Percentiles rank a stretch among this genome's conserved stretches.
phyloP scores from a whole-genome alignment of 1,140 invertebrate species.

The Drosophila subpulchrella region DNA sequence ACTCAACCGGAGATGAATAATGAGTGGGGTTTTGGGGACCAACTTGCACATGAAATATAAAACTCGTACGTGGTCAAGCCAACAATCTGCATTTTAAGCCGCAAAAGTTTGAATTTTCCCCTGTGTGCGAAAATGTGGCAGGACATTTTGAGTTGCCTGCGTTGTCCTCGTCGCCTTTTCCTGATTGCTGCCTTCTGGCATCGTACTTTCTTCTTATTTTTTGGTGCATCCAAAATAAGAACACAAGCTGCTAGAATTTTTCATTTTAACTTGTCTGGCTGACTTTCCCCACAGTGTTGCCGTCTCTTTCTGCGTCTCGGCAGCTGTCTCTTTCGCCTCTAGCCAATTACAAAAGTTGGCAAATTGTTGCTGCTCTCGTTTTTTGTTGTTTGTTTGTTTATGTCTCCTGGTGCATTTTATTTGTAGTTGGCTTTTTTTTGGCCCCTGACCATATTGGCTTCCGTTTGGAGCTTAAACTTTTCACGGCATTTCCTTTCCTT shows the following conservation, averaged over 20 bases:
- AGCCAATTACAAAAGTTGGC: conserved; percentile 63
- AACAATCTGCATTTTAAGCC: conserved; percentile 55
- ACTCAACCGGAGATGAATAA: conserved; percentile 64
- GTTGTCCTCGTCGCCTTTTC: conserved; percentile 18
- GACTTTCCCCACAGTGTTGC: background rate
- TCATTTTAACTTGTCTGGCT: conserved; percentile 37
- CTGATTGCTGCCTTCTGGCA: conserved; percentile 40
- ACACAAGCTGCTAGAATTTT: conserved; percentile 48
- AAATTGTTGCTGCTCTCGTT: conserved; percentile 46
- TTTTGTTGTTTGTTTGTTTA: conserved; percentile 52
- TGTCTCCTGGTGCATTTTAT: conserved; percentile 38
- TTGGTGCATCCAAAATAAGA: conserved; percentile 21
- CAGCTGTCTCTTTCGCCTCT: conserved; percentile 3
- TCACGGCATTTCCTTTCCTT: background rate
- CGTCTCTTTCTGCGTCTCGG: background rate
- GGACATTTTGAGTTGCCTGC: conserved; percentile 31
- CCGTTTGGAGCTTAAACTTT: conserved; percentile 24
- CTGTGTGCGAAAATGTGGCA: conserved; percentile 25
- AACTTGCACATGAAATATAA: conserved; percentile 30
- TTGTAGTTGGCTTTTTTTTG: conserved; percentile 6
- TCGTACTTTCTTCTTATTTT: conserved; percentile 20
- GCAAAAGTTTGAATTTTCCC: conserved; percentile 6
- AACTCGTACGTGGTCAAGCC: conserved; percentile 45
- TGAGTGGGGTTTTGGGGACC: conserved; percentile 35
- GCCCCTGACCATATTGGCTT: conserved; percentile 15